Evolutionary conservation across 2,113 vertebrate species (phyloP).

Genomic region (Sander lucioperca): DNA sequence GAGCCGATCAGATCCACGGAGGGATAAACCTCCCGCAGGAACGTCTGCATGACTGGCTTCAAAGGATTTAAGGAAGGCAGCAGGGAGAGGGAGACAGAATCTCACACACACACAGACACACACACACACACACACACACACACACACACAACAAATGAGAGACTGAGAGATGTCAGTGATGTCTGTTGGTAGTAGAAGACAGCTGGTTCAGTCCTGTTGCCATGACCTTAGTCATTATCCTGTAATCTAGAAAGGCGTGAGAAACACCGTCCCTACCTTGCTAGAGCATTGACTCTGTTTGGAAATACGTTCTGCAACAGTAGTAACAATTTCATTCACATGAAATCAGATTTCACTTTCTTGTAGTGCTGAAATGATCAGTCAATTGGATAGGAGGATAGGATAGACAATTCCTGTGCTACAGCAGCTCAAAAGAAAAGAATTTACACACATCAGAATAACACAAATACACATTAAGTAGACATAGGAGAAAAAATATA

Average conservation of each 20-base stretch:
- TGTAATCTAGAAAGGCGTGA: neutral
- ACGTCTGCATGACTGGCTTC: conserved; percentile 45
- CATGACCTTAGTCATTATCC: conserved; percentile 18
- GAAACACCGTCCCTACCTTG: neutral
- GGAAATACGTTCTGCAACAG: neutral
- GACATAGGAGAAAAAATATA: too few species aligned
- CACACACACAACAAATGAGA: conserved; percentile 3
- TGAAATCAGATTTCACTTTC: neutral
- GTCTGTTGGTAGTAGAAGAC: conserved; percentile 17
- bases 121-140: neutral
- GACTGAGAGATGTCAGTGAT: conserved; percentile 23
- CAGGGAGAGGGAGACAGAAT: neutral
- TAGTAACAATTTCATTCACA: neutral
- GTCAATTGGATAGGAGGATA: too few species aligned
- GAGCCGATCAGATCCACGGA: conserved; percentile 30
- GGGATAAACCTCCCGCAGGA: conserved; percentile 40
- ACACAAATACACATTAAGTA: too few species aligned
- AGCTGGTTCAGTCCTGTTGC: conserved; percentile 25
- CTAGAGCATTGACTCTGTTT: neutral
- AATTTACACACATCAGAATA: too few species aligned
- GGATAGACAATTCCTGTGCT: too few species aligned
- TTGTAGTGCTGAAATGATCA: neutral
- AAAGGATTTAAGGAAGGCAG: conserved; percentile 34
- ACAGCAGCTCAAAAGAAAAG: too few species aligned
- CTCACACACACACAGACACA: neutral